Conservation (phyloP, 2,888 invertebrate genomes). For the Drosophila falleni region DNA sequence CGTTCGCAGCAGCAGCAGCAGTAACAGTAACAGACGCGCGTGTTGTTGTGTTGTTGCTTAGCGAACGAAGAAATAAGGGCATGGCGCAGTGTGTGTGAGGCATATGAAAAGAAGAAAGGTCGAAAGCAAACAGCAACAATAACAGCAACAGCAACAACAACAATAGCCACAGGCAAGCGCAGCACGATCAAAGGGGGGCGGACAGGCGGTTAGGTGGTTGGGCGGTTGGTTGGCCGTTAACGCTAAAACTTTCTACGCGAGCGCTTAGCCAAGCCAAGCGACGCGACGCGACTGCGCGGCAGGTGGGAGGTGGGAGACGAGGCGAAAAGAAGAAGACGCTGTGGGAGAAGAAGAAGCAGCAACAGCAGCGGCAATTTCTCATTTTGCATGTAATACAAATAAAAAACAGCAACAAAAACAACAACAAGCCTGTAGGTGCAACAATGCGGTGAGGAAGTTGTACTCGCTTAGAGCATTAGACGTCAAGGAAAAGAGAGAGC, state of each 20-base stretch:
- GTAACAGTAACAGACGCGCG: conserved; percentile 66
- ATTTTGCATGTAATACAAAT: conserved; percentile 62
- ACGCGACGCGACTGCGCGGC: conserved; percentile 41
- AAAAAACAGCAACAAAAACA: conserved; percentile 23
- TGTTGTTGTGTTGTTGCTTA: conserved; percentile 64
- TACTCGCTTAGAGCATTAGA: conserved; percentile 1
- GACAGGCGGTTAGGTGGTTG: conserved; percentile 38
- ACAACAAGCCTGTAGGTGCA: conserved; percentile 38
- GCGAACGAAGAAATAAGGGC: conserved; percentile 72
- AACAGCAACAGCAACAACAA: conserved; percentile 27
- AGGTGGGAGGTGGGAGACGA: conserved; percentile 11
- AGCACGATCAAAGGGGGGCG: conserved; percentile 25
- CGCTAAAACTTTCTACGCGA: conserved; percentile 77
- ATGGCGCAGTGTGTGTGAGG: conserved; percentile 63
- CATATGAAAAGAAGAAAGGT: conserved; percentile 71
- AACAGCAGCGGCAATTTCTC: conserved; percentile 49
- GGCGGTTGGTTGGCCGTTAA: conserved; percentile 68
- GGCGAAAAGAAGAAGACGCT: conserved; percentile 32
- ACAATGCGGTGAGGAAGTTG: conserved; percentile 17
- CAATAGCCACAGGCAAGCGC: conserved; percentile 22
- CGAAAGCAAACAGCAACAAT: conserved; percentile 65
- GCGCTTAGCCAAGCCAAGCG: conserved; percentile 76
- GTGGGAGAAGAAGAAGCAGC: conserved; percentile 32
- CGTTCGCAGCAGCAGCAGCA: conserved; percentile 13
- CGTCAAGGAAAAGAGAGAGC: not conserved